Percentiles rank a stretch among this genome's conserved stretches.
Evolutionary conservation across 2,888 invertebrate genomes (phyloP).

Genomic region (Sisyra nigra): DNA sequence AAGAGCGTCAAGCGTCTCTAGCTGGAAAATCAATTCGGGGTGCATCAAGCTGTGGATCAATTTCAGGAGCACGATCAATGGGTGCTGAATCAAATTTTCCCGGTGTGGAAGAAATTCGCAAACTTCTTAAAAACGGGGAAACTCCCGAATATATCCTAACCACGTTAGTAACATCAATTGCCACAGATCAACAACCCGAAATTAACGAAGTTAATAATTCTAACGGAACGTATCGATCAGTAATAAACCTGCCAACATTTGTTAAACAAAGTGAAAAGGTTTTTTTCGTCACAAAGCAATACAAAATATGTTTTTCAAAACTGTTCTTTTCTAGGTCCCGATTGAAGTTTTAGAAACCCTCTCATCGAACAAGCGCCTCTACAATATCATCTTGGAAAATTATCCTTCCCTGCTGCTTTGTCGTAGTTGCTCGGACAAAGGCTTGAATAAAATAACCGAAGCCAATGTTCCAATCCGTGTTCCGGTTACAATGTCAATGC

Average conservation of each 20-base stretch:
- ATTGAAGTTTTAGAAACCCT: slow-evolving; percentile 45
- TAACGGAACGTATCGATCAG: slow-evolving; percentile 39
- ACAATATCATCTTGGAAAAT: slow-evolving; percentile 53
- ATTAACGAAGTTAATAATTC: slow-evolving; percentile 28
- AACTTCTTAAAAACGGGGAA: slow-evolving; percentile 52
- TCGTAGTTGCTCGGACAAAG: slow-evolving; percentile 46
- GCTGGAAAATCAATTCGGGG: slow-evolving; percentile 34
- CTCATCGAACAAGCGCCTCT: slow-evolving; percentile 44
- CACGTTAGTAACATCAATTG: slow-evolving; percentile 40
- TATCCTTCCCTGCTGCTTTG: slow-evolving; percentile 51
- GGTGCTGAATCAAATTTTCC: slow-evolving; percentile 41
- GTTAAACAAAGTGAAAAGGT: slow-evolving; percentile 52
- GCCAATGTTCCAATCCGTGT: slow-evolving; percentile 28
- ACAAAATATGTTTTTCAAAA: background rate
- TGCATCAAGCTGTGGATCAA: slow-evolving; percentile 33
- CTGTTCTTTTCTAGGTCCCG: slow-evolving; percentile 35
- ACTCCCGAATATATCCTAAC: slow-evolving; percentile 49
- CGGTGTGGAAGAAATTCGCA: slow-evolving; percentile 47
- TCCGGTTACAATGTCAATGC: slow-evolving; percentile 47
- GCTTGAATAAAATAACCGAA: slow-evolving; percentile 27
- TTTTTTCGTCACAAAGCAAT: slow-evolving; percentile 13
- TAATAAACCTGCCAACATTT: slow-evolving; percentile 60
- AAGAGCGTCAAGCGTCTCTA: slow-evolving; percentile 30
- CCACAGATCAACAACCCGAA: slow-evolving; percentile 29
- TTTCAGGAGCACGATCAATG: slow-evolving; percentile 24